Base-by-base conservation (phyloP, 2,888 invertebrate species). In the Scaptomyza tumidula region DNA sequence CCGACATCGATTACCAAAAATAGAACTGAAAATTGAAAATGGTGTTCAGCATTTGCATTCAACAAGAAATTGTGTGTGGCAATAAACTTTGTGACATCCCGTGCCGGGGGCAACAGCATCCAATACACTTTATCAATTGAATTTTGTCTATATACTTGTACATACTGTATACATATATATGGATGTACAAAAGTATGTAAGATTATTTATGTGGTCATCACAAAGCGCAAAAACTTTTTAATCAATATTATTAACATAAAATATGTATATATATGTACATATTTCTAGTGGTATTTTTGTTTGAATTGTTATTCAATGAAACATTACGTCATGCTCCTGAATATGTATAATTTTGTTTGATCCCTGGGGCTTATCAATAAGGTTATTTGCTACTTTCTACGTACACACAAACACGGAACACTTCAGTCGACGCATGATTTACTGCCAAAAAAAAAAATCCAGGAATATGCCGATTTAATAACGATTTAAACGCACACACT, bases 361-460 rank as follows among this genome's bases (percentile, higher is more conserved):
- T 68, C 58, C 72, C 62, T 72, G 70, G 74, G 68, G 76, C 64
- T 78, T 76, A 86, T 83, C 80, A 74, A 87, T 73, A 72, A 76
- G 73, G 75, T 80, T 78, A 75, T 75, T 78, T 62, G 54, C 70
- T 58, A 68, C 74, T 72, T 65, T 79, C 66, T 78, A 91, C 91
- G 74, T 91, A 91, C 91, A 91, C 84, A 91, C 85, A 86, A 91
- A 88, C 85, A 91, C 90, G 79, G 90, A 90, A 79, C 90, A 90
- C 87, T 89, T 90, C 50, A 90, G 78, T 69, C 86, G 88, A 77
- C 81, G 74, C 85, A 85, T 85, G 68, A 71, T 82, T 65, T 56
- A 58, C 55, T 48, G 29, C 37, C 37, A 37, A 48, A 39, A 65
- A 50, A 39, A 41, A n/a, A n/a, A 39, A 19, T 29, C 43, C 45